These are phyloP conservation scores for Acrossocheilus wenchowensis DNA, from an alignment of 2,797 vertebrate species.

Conservation along the genomic window DNA sequence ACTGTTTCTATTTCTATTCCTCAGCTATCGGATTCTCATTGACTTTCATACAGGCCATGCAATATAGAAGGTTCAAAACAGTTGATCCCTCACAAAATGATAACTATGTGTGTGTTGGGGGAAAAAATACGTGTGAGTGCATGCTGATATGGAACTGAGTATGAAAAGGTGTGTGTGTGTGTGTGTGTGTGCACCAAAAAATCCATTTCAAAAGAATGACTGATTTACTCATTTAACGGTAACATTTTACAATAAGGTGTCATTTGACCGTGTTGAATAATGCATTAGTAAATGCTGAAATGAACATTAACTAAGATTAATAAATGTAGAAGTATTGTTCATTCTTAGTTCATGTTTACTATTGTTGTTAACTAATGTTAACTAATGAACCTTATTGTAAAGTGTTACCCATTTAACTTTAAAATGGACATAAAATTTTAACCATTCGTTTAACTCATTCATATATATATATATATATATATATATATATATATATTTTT, in stretches of 20 bases:
- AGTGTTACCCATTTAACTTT: neutral
- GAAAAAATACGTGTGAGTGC: neutral
- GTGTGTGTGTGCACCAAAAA: neutral
- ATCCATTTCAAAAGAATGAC: neutral
- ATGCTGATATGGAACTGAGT: constrained; percentile 2
- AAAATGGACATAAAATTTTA: neutral
- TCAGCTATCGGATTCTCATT: constrained; percentile 32
- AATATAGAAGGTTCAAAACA: constrained; percentile 41
- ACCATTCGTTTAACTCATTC: no score
- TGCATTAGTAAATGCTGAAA: no score
- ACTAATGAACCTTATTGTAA: no score
- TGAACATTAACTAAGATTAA: no score
- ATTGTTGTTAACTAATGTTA: no score
- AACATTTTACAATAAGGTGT: no score
- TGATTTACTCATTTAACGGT: neutral
- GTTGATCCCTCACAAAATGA: constrained; percentile 38
- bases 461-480: no score
- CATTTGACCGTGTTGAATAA: no score
- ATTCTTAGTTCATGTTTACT: no score
- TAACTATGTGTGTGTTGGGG: constrained; percentile 7
- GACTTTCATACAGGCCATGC: constrained; percentile 12
- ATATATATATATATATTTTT: no score
- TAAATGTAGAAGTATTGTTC: no score
- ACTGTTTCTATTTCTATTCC: constrained; percentile 40
- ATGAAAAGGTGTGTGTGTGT: neutral